phyloP scores from a whole-genome alignment of 1,140 invertebrate genomes.

The Papilio glaucus region DNA sequence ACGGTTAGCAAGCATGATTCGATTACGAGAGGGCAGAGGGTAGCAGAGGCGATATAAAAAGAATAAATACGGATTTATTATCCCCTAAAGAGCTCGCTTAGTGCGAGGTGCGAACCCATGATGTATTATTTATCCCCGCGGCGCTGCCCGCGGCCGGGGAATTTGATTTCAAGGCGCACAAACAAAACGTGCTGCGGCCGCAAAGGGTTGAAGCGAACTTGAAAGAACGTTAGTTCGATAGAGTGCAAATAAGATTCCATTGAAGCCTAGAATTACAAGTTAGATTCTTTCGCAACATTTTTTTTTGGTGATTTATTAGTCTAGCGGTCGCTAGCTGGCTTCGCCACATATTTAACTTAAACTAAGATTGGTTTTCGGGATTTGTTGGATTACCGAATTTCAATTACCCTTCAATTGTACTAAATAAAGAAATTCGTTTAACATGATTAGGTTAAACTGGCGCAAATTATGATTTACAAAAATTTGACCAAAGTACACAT shows the following conservation, averaged over 20 bases:
- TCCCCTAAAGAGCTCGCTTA: slow-evolving; percentile 79
- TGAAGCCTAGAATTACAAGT: slow-evolving; percentile 19
- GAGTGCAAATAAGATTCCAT: neutral
- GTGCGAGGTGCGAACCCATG: slow-evolving; percentile 74
- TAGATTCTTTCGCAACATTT: neutral
- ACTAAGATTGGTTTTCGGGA: no score
- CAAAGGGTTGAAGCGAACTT: slow-evolving; percentile 49
- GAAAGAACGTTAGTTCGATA: neutral
- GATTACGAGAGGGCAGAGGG: slow-evolving; percentile 74
- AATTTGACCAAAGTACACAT: no score
- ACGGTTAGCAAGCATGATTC: slow-evolving; percentile 72
- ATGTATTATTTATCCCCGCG: slow-evolving; percentile 77
- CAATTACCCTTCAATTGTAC: no score
- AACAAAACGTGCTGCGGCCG: slow-evolving; percentile 64
- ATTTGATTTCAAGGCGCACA: slow-evolving; percentile 76
- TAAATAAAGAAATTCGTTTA: no score
- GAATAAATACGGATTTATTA: slow-evolving; percentile 83
- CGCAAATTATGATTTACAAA: no score
- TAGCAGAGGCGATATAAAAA: slow-evolving; percentile 74
- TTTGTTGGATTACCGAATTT: no score
- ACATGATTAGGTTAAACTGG: no score
- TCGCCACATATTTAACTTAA: no score
- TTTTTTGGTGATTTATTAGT: neutral
- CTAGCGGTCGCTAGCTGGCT: no score
- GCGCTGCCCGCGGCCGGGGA: slow-evolving; percentile 66